A percentile compares a stretch with the other conserved stretches of the same genome.
phyloP scores from a whole-genome alignment of 2,888 invertebrate species.

The Oscheius sp. region DNA sequence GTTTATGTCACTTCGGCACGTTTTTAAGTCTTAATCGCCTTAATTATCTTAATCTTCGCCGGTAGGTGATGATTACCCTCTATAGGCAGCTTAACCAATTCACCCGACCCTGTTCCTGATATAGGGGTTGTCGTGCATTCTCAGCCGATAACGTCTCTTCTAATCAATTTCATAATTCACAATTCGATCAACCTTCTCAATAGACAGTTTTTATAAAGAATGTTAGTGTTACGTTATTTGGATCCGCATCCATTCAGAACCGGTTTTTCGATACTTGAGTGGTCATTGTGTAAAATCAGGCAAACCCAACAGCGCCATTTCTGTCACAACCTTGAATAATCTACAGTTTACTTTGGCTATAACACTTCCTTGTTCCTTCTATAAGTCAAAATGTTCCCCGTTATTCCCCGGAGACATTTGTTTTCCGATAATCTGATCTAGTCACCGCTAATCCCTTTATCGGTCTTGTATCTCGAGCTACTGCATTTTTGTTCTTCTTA shows the following conservation, averaged over 20 bases:
- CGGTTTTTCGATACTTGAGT: constrained; percentile 28
- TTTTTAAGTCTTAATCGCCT: too few species aligned
- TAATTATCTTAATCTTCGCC: too few species aligned
- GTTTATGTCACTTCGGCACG: too few species aligned
- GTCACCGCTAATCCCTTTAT: constrained; percentile 21
- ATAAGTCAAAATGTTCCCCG: neutral
- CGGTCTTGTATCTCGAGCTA: constrained; percentile 9
- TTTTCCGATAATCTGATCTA: neutral
- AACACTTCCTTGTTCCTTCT: neutral
- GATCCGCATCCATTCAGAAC: constrained; percentile 11
- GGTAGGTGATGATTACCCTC: neutral
- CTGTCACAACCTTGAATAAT: constrained; percentile 9
- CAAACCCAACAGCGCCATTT: constrained; percentile 6
- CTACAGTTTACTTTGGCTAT: neutral
- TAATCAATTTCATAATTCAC: constrained; percentile 18
- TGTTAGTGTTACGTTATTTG: constrained; percentile 12
- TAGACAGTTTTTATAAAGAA: neutral
- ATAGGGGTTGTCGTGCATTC: neutral
- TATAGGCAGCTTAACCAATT: constrained; percentile 13
- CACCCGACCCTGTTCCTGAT: constrained; percentile 4
- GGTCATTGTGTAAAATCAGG: constrained; percentile 34
- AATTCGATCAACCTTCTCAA: neutral
- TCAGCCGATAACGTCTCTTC: constrained; percentile 10
- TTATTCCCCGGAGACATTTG: neutral
- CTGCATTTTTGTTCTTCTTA: constrained; percentile 1